These are phyloP conservation scores for Anolis carolinensis DNA, from an alignment of 2,113 vertebrate species.

Conservation along the genomic window DNA sequence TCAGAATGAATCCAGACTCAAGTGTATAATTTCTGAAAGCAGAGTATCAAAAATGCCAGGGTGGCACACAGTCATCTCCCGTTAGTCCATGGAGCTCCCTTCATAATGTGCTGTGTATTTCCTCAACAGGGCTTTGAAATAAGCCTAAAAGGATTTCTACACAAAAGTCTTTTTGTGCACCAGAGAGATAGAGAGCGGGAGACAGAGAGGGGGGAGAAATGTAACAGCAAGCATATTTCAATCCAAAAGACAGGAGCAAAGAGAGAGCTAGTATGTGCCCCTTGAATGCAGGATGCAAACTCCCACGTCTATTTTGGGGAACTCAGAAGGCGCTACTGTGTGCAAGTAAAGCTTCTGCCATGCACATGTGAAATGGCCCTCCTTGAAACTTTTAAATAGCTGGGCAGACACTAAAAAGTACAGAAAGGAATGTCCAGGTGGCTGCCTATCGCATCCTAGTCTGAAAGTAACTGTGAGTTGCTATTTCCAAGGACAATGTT, in stretches of 20 bases:
- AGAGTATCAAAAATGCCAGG: constrained; percentile 1
- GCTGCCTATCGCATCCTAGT: background rate
- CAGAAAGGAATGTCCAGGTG: background rate
- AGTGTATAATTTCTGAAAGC: background rate
- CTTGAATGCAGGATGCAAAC: constrained; percentile 1
- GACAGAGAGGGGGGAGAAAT: background rate
- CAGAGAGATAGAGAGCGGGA: background rate
- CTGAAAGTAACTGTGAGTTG: background rate
- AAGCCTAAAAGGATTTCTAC: background rate
- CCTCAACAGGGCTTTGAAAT: background rate
- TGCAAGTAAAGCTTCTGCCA: background rate
- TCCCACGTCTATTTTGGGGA: constrained; percentile 6
- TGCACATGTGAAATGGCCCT: background rate
- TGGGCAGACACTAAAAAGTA: background rate
- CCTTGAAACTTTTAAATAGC: background rate
- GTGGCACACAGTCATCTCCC: background rate
- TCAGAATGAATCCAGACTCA: background rate
- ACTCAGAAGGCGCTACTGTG: background rate
- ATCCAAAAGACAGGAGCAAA: background rate
- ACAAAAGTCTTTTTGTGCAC: background rate
- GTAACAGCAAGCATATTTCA: background rate
- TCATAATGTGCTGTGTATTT: background rate
- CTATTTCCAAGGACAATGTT: background rate
- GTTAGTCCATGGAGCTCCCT: background rate
- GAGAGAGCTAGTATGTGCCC: background rate